Evolutionary conservation across 2,888 invertebrate species (phyloP).

Genomic region (Hyles lineata): DNA sequence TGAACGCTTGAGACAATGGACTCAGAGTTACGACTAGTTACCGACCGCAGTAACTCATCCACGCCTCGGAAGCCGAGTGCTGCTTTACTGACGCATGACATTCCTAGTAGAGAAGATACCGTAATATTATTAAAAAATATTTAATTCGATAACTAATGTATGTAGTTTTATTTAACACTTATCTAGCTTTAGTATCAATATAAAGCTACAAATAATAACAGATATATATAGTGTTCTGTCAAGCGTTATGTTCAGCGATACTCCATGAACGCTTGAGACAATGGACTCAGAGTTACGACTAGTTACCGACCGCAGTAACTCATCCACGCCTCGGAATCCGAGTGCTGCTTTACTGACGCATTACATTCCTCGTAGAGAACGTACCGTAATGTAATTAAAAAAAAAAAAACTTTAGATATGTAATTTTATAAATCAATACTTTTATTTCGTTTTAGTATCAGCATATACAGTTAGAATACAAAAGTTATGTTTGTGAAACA

Average conservation of each 20-base stretch:
- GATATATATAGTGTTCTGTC: neutral
- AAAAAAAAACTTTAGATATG: too few species aligned
- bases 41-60: constrained; percentile 35
- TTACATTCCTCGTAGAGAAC: neutral
- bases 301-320: constrained; percentile 33
- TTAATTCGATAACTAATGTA: too few species aligned
- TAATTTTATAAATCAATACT: too few species aligned
- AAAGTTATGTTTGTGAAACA: too few species aligned
- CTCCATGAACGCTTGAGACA: constrained; percentile 13
- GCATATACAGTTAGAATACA: too few species aligned
- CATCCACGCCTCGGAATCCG: constrained; percentile 30
- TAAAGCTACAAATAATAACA: too few species aligned
- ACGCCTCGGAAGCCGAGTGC: constrained; percentile 32
- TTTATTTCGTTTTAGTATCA: too few species aligned
- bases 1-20: constrained; percentile 21
- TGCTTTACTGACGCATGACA: constrained; percentile 34
- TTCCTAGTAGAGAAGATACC: neutral
- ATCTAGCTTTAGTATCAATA: too few species aligned
- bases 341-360: constrained; percentile 37
- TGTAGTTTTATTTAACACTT: too few species aligned
- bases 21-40: constrained; percentile 10
- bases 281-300: constrained; percentile 17
- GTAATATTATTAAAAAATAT: neutral
- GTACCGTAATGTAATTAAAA: neutral
- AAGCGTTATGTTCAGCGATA: neutral